Evolutionary conservation across 2,797 vertebrate species (phyloP).

Genomic region (Melanotaenia parkinsoni): DNA sequence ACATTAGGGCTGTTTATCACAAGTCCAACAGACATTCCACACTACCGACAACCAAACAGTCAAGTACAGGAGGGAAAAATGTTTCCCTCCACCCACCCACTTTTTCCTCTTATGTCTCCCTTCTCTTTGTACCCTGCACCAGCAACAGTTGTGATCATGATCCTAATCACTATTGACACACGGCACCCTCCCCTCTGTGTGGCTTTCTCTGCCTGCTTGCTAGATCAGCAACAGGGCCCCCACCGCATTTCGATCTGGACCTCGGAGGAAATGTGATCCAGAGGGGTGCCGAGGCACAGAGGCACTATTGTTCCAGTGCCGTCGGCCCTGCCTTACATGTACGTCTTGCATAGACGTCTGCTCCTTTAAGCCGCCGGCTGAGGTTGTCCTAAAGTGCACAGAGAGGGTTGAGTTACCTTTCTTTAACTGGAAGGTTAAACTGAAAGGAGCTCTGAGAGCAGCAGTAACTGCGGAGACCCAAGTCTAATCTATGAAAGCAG

Average conservation of each 20-base stretch:
- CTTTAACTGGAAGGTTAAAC: slow-evolving; percentile 59
- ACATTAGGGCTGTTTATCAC: slow-evolving; percentile 23
- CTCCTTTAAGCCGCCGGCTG: slow-evolving; percentile 62
- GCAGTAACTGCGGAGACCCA: slow-evolving; percentile 31
- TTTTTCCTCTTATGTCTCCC: slow-evolving; percentile 20
- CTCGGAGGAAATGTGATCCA: slow-evolving; percentile 91
- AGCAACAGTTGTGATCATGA: slow-evolving; percentile 66
- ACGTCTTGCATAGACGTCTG: slow-evolving; percentile 71
- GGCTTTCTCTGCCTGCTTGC: slow-evolving; percentile 85
- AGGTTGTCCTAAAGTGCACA: slow-evolving; percentile 71
- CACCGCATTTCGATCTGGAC: slow-evolving; percentile 76
- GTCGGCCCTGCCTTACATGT: slow-evolving; percentile 68
- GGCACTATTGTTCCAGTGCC: slow-evolving; percentile 88
- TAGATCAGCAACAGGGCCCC: slow-evolving; percentile 88
- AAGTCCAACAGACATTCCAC: slow-evolving; percentile 60
- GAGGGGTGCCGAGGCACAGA: slow-evolving; percentile 90
- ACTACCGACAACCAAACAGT: slow-evolving; percentile 53
- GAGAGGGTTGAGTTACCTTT: slow-evolving; percentile 70
- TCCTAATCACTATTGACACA: slow-evolving; percentile 91
- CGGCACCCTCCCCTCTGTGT: slow-evolving; percentile 91
- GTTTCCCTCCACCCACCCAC: slow-evolving; percentile 21
- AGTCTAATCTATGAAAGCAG: slow-evolving; percentile 13
- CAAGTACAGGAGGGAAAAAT: slow-evolving; percentile 58
- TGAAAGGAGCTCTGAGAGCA: slow-evolving; percentile 56
- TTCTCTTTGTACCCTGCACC: slow-evolving; percentile 38